Percentiles rank a stretch among this genome's conserved stretches.
These are phyloP conservation scores for Temnothorax ravouxi DNA, from an alignment of 2,888 invertebrate species.

Conservation along the genomic window DNA sequence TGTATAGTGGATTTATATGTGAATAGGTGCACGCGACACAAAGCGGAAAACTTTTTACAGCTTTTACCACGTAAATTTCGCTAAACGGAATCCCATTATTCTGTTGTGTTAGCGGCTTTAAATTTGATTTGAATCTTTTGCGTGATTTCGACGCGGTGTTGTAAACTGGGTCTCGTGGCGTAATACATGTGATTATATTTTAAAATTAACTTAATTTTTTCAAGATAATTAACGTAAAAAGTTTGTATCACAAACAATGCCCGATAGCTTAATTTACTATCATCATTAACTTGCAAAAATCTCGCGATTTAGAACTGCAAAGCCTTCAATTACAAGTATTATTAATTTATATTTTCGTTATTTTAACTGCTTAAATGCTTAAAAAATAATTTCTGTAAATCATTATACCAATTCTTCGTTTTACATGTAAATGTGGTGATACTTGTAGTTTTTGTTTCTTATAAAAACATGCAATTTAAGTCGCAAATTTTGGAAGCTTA, in stretches of 20 bases:
- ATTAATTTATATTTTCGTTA: not conserved
- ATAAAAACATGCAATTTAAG: not conserved
- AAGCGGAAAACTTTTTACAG: slow-evolving; percentile 22
- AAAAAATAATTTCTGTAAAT: slow-evolving; percentile 21
- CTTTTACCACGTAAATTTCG: slow-evolving; percentile 25
- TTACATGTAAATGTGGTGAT: not conserved
- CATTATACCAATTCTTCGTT: not conserved
- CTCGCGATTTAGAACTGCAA: not conserved
- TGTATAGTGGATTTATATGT: not conserved
- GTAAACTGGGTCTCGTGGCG: slow-evolving; percentile 19
- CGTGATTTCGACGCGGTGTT: slow-evolving; percentile 21
- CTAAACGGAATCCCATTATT: slow-evolving; percentile 34
- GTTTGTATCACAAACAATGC: not conserved
- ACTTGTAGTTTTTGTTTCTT: not conserved
- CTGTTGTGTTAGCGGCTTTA: slow-evolving; percentile 21
- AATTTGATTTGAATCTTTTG: slow-evolving; percentile 36
- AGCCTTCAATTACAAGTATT: not conserved
- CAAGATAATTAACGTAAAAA: slow-evolving; percentile 9
- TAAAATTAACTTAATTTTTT: not conserved
- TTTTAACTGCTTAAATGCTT: not conserved
- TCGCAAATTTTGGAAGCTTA: not conserved
- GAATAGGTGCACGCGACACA: not conserved
- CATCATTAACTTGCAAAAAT: not conserved
- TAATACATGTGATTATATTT: not conserved
- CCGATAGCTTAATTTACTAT: not conserved